A percentile compares a stretch with the other conserved stretches of the same genome.
phyloP scores from a whole-genome alignment of 2,113 vertebrate species.

The Callithrix jacchus region DNA sequence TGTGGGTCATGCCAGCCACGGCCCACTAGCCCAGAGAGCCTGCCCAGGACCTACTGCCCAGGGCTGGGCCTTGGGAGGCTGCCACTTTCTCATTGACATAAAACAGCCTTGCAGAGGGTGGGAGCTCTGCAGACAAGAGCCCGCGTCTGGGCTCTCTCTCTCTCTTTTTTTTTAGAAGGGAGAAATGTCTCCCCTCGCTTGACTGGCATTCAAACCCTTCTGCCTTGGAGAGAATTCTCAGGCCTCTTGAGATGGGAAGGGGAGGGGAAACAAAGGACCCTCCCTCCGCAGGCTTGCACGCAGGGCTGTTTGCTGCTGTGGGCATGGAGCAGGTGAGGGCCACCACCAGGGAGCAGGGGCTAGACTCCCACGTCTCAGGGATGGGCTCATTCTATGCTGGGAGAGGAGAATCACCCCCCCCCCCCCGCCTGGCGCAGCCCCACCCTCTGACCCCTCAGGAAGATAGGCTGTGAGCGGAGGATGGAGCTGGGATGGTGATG shows the following conservation, averaged over 20 bases:
- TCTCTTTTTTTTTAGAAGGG: neutral
- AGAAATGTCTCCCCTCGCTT: rapidly evolving
- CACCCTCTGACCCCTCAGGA: neutral
- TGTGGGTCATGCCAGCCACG: rapidly evolving
- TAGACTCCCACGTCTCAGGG: neutral
- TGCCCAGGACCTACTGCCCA: neutral
- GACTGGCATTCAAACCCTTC: neutral
- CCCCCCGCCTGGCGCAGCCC: rapidly evolving
- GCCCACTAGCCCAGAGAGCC: neutral
- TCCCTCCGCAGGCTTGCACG: too few relatives aligned
- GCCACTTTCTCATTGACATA: rapidly evolving
- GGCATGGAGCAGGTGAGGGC: neutral
- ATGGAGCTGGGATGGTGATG: rapidly evolving
- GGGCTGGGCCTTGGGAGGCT: neutral
- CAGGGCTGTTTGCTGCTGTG: neutral
- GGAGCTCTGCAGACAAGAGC: neutral
- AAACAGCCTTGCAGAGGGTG: rapidly evolving
- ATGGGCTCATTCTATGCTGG: neutral
- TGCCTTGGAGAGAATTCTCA: rapidly evolving
- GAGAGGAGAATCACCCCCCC: neutral
- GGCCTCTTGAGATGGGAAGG: rapidly evolving
- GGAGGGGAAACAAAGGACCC: too few relatives aligned
- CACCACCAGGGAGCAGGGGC: neutral
- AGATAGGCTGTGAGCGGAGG: rapidly evolving
- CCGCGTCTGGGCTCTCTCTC: neutral